Percentiles rank a stretch among this genome's conserved stretches.
Conservation (phyloP, 2,797 vertebrate species). For the Coregonus sp. region DNA sequence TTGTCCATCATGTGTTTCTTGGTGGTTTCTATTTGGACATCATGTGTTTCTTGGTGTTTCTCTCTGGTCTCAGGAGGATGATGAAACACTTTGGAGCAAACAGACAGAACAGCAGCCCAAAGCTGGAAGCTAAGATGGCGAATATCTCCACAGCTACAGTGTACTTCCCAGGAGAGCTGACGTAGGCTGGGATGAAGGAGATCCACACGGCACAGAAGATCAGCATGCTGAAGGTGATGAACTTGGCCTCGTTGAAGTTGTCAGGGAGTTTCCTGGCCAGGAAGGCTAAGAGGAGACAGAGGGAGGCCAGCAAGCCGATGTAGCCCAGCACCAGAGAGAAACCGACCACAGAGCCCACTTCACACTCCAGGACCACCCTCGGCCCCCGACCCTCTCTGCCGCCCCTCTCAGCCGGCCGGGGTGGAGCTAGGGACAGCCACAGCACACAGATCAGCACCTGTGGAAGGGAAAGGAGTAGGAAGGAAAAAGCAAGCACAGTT, state of each 20-base stretch:
- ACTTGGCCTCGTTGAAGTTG: conserved; percentile 64
- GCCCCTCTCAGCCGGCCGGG: conserved; percentile 50
- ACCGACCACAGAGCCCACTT: conserved; percentile 48
- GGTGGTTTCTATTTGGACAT: conserved; percentile 45
- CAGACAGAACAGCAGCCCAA: conserved; percentile 57
- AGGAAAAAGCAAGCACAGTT: too few species aligned
- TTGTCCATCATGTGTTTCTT: neutral
- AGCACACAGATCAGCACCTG: conserved; percentile 59
- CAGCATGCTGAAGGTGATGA: conserved; percentile 65
- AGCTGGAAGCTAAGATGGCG: conserved; percentile 60
- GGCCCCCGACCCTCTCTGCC: conserved; percentile 39
- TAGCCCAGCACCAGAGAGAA: conserved; percentile 60
- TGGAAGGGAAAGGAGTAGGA: conserved; percentile 21
- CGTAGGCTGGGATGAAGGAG: conserved; percentile 59
- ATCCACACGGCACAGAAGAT: conserved; percentile 63
- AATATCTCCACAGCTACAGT: conserved; percentile 63
- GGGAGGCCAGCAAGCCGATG: conserved; percentile 53
- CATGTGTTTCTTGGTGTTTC: conserved; percentile 58
- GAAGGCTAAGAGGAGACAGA: conserved; percentile 58
- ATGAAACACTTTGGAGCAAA: conserved; percentile 64
- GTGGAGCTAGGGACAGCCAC: conserved; percentile 47
- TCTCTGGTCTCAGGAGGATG: conserved; percentile 58
- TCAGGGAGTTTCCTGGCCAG: conserved; percentile 60
- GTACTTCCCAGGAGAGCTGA: conserved; percentile 63
- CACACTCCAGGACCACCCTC: conserved; percentile 57